A percentile compares a stretch with the other conserved stretches of the same genome.
Evolutionary conservation across 2,888 invertebrate species (phyloP).

Genomic region (Entomobrya multifasciata): DNA sequence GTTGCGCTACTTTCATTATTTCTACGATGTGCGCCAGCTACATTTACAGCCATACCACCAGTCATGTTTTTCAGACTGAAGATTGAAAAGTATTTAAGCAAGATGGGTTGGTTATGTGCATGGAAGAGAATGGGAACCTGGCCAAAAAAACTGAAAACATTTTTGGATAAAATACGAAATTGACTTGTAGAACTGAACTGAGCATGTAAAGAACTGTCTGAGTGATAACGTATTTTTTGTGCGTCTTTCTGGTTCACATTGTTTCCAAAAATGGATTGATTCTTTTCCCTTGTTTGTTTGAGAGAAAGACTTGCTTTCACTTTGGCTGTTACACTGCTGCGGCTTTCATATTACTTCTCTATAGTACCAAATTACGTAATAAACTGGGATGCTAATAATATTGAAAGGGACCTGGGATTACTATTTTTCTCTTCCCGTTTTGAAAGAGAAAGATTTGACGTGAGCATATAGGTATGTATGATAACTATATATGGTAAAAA

Average conservation of each 20-base stretch:
- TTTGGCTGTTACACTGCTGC: neutral
- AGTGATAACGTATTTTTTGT: neutral
- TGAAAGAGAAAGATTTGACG: too few species aligned
- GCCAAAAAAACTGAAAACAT: neutral
- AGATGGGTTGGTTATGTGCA: too few species aligned
- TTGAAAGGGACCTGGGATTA: neutral
- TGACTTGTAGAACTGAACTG: slow-evolving; percentile 6
- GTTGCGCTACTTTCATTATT: too few species aligned
- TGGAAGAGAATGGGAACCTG: too few species aligned
- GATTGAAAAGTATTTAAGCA: too few species aligned
- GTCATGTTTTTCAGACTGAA: too few species aligned
- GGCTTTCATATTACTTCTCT: neutral
- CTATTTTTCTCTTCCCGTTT: too few species aligned
- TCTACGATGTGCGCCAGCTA: too few species aligned
- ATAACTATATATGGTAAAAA: too few species aligned
- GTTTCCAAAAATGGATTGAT: neutral
- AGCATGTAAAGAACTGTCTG: slow-evolving; percentile 1
- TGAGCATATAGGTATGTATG: too few species aligned
- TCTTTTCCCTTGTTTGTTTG: neutral
- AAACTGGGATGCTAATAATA: slow-evolving; percentile 20
- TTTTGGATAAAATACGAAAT: neutral
- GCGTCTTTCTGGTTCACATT: neutral
- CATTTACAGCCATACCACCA: too few species aligned
- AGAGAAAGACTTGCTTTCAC: neutral
- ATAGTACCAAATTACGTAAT: slow-evolving; percentile 34